These are phyloP conservation scores for Mycteria americana DNA, from an alignment of 2,797 vertebrate genomes.

Conservation along the genomic window DNA sequence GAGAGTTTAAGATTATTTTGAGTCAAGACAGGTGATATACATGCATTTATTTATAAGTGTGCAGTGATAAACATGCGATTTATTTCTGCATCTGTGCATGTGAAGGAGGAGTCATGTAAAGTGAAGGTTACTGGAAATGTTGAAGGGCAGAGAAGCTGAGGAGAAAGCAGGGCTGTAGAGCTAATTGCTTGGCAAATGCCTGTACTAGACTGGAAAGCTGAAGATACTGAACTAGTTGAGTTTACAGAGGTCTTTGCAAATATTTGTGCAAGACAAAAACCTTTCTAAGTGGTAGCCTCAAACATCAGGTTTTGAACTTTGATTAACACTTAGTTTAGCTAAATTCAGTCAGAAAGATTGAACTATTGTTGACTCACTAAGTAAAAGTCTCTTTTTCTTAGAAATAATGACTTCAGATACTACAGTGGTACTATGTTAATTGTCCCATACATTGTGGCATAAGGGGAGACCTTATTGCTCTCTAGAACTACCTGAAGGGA, in stretches of 20 bases:
- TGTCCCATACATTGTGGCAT: background rate
- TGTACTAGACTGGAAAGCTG: background rate
- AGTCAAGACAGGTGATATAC: background rate
- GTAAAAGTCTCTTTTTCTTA: background rate
- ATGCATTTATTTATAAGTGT: background rate
- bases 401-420: background rate
- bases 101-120: background rate
- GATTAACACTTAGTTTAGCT: background rate
- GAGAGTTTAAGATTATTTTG: background rate
- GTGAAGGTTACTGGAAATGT: background rate
- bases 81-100: background rate
- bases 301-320: background rate
- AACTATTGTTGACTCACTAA: background rate
- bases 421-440: background rate
- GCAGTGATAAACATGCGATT: background rate
- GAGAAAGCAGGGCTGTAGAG: background rate
- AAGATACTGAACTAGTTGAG: background rate
- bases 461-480: background rate
- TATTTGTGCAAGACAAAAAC: background rate
- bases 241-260: background rate
- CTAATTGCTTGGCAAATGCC: background rate
- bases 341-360: background rate
- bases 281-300: background rate
- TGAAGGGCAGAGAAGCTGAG: background rate
- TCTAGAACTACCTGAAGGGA: background rate